Evolutionary conservation across 2,113 vertebrate species (phyloP).

Genomic region (Acrocephalus arundinaceus): DNA sequence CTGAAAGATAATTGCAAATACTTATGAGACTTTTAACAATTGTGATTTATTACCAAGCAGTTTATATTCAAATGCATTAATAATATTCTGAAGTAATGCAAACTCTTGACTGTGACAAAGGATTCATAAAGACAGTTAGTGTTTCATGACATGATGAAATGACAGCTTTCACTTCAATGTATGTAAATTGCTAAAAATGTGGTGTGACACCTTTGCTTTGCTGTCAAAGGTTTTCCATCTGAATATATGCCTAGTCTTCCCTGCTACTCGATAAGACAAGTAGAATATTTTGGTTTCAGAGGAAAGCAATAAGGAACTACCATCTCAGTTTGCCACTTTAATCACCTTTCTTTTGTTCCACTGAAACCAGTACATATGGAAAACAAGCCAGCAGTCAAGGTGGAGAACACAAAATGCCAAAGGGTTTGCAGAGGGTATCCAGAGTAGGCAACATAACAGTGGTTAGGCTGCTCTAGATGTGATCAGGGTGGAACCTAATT

Average conservation of each 20-base stretch:
- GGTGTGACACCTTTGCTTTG: not conserved
- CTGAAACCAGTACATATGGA: not conserved
- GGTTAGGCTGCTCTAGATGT: not conserved
- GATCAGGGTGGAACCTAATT: not conserved
- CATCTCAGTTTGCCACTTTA: not conserved
- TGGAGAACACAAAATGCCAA: not conserved
- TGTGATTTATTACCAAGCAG: not conserved
- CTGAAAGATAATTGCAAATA: constrained; percentile 5
- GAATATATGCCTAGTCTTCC: not conserved
- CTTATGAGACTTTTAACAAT: not conserved
- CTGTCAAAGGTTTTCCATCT: not conserved
- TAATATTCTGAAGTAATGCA: not conserved
- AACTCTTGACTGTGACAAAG: not conserved
- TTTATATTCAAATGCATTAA: constrained; percentile 1
- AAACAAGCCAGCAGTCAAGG: not conserved
- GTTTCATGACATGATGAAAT: not conserved
- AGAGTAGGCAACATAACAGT: not conserved
- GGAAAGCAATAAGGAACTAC: not conserved
- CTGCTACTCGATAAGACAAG: not conserved
- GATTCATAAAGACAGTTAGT: not conserved
- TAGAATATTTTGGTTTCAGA: not conserved
- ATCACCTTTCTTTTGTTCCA: not conserved
- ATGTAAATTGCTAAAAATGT: not conserved
- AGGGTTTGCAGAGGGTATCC: not conserved
- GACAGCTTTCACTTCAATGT: not conserved